A percentile compares a stretch with the other conserved stretches of the same genome.
phyloP scores from a whole-genome alignment of 1,140 invertebrate genomes.

The Leucophenga varia region DNA sequence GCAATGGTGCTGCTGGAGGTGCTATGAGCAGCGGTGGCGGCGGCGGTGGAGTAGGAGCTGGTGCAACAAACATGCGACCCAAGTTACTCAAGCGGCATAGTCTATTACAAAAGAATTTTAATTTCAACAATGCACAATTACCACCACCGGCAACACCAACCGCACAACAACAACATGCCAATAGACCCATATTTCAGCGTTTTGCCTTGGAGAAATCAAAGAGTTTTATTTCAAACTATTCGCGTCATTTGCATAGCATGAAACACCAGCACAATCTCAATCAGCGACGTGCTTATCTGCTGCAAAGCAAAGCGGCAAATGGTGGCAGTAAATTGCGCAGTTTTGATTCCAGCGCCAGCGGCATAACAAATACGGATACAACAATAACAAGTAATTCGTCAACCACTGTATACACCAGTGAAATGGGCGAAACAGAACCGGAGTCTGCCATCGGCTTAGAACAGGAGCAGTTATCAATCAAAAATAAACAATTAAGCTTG shows the following conservation, averaged over 20 bases:
- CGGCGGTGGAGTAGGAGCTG: no score
- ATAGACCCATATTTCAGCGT: conserved; percentile 24
- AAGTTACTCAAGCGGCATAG: conserved; percentile 28
- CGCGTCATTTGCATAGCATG: conserved; percentile 35
- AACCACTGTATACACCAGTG: conserved; percentile 24
- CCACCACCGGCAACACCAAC: conserved; percentile 18
- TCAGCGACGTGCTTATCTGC: conserved; percentile 22
- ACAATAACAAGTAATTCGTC: conserved; percentile 29
- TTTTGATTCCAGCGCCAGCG: conserved; percentile 17
- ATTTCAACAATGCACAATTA: conserved; percentile 48
- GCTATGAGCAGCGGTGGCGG: no score
- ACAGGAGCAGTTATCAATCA: conserved; percentile 39
- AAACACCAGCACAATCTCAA: conserved; percentile 38
- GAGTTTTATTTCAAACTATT: conserved; percentile 41
- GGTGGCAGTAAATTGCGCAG: conserved; percentile 27
- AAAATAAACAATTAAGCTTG: conserved; percentile 45
- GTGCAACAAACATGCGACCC: conserved; percentile 18
- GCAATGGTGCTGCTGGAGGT: no score
- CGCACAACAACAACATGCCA: conserved; percentile 3
- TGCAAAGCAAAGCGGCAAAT: neutral
- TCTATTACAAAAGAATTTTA: conserved; percentile 55
- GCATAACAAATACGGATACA: conserved; percentile 16
- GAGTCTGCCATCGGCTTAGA: conserved; percentile 10
- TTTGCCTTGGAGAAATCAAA: conserved; percentile 50
- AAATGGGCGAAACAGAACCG: conserved; percentile 25